These are phyloP conservation scores for Marmota flaviventris DNA, from an alignment of 2,113 vertebrate species.

Conservation along the genomic window DNA sequence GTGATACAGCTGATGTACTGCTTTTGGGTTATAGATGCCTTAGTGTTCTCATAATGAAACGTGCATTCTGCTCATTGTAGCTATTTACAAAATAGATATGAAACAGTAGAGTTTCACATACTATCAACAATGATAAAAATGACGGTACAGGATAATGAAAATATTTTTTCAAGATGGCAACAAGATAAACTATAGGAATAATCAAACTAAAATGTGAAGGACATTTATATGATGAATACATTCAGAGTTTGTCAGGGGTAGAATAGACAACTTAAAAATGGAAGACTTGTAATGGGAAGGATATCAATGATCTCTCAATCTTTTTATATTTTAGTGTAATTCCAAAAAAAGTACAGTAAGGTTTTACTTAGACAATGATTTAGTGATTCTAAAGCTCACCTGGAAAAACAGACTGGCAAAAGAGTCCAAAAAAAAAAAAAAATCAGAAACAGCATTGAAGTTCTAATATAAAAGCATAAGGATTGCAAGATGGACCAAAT, in stretches of 20 bases:
- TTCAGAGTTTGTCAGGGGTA: not conserved
- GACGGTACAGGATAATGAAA: not conserved
- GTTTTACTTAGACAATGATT: slow-evolving; percentile 30
- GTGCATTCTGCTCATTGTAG: not conserved
- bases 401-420: not conserved
- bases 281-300: not conserved
- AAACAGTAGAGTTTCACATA: not conserved
- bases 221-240: not conserved
- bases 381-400: not conserved
- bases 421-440: not conserved
- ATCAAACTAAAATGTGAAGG: slow-evolving; percentile 4
- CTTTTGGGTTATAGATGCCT: not conserved
- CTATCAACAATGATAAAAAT: not conserved
- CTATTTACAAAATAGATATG: not conserved
- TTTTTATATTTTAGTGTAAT: slow-evolving; percentile 48
- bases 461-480: not conserved
- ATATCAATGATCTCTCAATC: not conserved
- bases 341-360: not conserved
- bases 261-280: slow-evolving; percentile 24
- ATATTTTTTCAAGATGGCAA: not conserved
- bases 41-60: not conserved
- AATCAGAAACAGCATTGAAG: not conserved
- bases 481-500: not conserved
- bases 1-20: not conserved
- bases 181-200: slow-evolving; percentile 6